phyloP scores from a whole-genome alignment of 2,797 vertebrate species.

The Telmatherina bonti region DNA sequence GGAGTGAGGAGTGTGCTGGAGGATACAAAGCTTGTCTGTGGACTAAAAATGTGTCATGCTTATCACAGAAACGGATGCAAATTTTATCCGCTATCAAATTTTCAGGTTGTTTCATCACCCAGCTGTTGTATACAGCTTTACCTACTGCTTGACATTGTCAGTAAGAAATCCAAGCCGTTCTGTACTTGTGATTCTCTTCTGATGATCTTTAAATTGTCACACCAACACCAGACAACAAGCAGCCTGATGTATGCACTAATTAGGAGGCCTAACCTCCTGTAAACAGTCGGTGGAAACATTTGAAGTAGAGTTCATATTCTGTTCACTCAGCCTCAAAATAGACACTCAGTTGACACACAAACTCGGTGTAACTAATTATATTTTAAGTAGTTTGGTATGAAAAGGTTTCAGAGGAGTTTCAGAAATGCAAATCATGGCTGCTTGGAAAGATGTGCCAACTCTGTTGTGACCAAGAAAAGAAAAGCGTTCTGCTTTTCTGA shows the following conservation, averaged over 20 bases:
- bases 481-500: constrained; percentile 3
- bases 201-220: constrained; percentile 27
- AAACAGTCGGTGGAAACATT: constrained; percentile 27
- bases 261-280: constrained; percentile 8
- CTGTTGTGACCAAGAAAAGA: constrained; percentile 29
- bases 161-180: constrained; percentile 25
- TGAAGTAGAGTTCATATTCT: constrained; percentile 42
- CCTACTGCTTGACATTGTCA: constrained; percentile 17
- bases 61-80: too few species aligned
- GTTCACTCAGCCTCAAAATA: constrained; percentile 29
- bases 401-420: constrained; percentile 25
- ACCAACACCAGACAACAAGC: constrained; percentile 22
- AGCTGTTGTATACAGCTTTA: neutral
- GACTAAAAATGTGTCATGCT: too few species aligned
- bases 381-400: constrained; percentile 32
- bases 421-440: constrained; percentile 22
- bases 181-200: constrained; percentile 35
- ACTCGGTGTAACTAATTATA: constrained; percentile 24
- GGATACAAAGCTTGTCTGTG: too few species aligned
- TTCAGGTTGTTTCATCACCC: too few species aligned
- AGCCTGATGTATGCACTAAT: constrained; percentile 3
- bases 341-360: constrained; percentile 18
- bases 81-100: too few species aligned
- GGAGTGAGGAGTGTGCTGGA: too few species aligned
- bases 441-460: constrained; percentile 5